Base-by-base conservation (phyloP, 2,113 vertebrate species). In the Circaetus gallicus region DNA sequence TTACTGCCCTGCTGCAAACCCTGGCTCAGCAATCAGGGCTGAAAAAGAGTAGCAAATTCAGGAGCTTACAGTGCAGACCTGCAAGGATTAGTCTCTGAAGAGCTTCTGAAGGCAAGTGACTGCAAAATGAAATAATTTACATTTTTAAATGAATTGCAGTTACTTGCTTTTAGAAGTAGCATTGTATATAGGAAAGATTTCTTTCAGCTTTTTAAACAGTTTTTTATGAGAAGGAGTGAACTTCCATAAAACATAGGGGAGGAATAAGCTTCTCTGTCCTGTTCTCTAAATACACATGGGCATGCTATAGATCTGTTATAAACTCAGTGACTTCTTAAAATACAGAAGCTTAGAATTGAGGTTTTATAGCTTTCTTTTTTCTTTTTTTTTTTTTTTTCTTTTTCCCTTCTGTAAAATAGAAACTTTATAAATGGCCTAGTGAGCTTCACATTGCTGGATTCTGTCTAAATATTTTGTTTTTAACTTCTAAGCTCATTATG, bases 391-490 rank as follows among this genome's bases (percentile, higher is more conserved):
- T 36, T 5, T 40, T 21, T 50, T 52, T 56, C 25, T 26, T 55
- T 29, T 18, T 20, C 7, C n/a, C 16, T 9, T 19, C 65, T 45
- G 77, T 92, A 91, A 97, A 97, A 93, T 15, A 78, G 89, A 77
- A 91, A 97, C 96, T 98, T 98, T 95, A 95, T 92, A 97, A 98
- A 97, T 97, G 95, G 94, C 92, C 97, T 95, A 80, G 96, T 83
- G 95, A 78, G 97, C 96, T 97, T 97, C 91, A 93, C 97, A 91
- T 97, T 97, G 85, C 97, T 87, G 97, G 90, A 96, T 98, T 98
- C 98, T 98, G 98, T 98, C 98, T 98, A 98, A 98, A 98, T 98
- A 98, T 98, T 98, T 98, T 98, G 98, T 97, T 98, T 97, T 98
- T 98, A 98, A 98, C 98, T 97, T 98, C 98, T 98, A 98, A 98